Conservation (phyloP, 2,888 invertebrate species). For the Tetragnatha montana region DNA sequence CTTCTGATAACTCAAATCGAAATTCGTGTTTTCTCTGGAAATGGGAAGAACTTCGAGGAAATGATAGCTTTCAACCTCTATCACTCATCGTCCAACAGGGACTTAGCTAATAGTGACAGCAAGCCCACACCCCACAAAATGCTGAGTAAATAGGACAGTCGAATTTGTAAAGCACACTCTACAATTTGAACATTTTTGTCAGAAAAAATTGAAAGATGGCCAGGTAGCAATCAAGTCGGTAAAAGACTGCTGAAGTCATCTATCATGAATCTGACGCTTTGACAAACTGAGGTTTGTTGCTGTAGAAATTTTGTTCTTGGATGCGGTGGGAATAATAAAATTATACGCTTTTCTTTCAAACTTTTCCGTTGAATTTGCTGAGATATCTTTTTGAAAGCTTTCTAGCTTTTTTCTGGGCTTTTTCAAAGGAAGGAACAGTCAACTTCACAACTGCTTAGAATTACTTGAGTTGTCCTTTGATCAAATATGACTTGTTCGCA, state of each 20-base stretch:
- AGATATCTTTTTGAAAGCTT: background rate
- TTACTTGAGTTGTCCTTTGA: too few relatives aligned
- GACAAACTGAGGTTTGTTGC: conserved; percentile 57
- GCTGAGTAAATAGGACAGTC: conserved; percentile 13
- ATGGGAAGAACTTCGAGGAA: too few relatives aligned
- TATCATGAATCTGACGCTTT: conserved; percentile 48
- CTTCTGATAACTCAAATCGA: too few relatives aligned
- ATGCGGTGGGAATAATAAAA: background rate
- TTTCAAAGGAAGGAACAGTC: too few relatives aligned
- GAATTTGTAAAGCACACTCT: conserved; percentile 7
- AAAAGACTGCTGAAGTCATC: conserved; percentile 28
- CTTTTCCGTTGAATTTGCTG: background rate
- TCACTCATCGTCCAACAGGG: conserved; percentile 17
- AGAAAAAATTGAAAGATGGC: background rate
- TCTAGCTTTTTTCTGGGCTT: too few relatives aligned
- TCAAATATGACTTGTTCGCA: too few relatives aligned
- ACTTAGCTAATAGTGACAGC: conserved; percentile 3
- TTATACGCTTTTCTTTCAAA: conserved; percentile 7
- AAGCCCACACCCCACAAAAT: conserved; percentile 15
- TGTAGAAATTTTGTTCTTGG: background rate
- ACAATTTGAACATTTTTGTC: conserved; percentile 25
- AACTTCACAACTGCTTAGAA: too few relatives aligned
- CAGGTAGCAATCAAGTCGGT: background rate
- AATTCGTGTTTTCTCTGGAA: too few relatives aligned
- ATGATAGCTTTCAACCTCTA: too few relatives aligned